phyloP scores from a whole-genome alignment of 2,797 vertebrate species.

The Neopelma chrysocephalum region DNA sequence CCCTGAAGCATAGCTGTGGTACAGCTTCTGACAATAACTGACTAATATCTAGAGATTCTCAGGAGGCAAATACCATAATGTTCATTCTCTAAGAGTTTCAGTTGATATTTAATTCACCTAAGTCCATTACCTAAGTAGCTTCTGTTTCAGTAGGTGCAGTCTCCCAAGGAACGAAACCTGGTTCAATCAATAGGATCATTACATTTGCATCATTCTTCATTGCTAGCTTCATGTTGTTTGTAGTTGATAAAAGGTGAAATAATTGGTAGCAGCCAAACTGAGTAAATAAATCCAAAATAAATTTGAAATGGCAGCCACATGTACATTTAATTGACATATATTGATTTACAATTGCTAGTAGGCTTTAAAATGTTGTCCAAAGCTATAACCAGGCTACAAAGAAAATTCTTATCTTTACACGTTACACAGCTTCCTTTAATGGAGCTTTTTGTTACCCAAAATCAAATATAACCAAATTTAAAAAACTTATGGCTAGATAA shows the following conservation, averaged over 20 bases:
- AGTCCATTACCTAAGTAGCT: constrained; percentile 12
- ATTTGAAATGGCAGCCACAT: constrained; percentile 46
- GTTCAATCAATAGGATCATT: constrained; percentile 52
- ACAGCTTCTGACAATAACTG: background rate
- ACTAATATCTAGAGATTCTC: background rate
- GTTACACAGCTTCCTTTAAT: background rate
- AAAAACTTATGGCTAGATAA: background rate
- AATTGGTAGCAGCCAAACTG: constrained; percentile 8
- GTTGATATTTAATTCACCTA: constrained; percentile 1
- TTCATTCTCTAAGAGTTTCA: background rate
- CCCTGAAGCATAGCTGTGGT: background rate
- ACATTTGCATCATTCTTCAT: constrained; percentile 59
- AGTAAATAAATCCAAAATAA: constrained; percentile 53
- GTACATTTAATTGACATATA: constrained; percentile 35
- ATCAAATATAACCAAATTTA: background rate
- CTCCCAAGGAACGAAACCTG: background rate
- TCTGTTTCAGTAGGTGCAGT: constrained; percentile 14
- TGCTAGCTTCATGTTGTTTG: constrained; percentile 37
- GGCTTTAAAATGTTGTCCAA: constrained; percentile 1
- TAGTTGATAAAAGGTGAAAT: constrained; percentile 62
- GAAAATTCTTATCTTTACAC: background rate
- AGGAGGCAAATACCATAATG: background rate
- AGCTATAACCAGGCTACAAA: background rate
- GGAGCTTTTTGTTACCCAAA: background rate
- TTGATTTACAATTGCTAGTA: constrained; percentile 54